Base-by-base conservation (phyloP, 2,888 invertebrate genomes). In the Beris morrisii region DNA sequence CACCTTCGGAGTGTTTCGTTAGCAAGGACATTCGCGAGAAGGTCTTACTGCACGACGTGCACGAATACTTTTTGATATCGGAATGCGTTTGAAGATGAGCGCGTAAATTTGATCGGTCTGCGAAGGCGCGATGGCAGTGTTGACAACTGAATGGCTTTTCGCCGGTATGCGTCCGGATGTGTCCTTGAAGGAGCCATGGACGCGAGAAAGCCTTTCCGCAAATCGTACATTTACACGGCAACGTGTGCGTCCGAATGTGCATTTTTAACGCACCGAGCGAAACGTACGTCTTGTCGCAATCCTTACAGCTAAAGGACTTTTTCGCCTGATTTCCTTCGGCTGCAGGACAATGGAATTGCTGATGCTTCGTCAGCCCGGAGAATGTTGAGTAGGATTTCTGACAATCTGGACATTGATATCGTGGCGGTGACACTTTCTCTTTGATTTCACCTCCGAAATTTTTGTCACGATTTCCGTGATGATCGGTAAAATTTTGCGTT, bases 31-130 rank as follows among this genome's bases (percentile, higher is more conserved):
- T 97, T 70, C 97, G 85, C 64, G 96, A 96, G 82, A 98, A 98
- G 11, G 97, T 97, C 79, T 97, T 97, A 72, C 91, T 91, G 83
- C 98, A 98, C 22, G 88, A 87, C 32, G 88, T 85, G 79, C 98
- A 98, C 59, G 94, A 93, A 83, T 98, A 98, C 80, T 97, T 97
- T 82, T 98, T 98, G 13, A 97, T 92, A 75, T 97, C 96, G 30
- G 96, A 95, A 81, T 98, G 98, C 1, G 97, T 98, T 81, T 98
- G 97, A 12, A 97, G 87, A 81, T 98, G 98, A 2, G 98, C 98
- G 48, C 97, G 85, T 67, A 98, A 84, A 82, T 98, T 98, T 55
- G 96, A 96, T 69, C 97, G 87, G 82, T 98, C 97, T 48, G 98
- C 98, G 80, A 98, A 98, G 1, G 97, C 95, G 50, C 97, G 88